Conservation (phyloP, 2,797 vertebrate species). For the Coreius guichenoti region DNA sequence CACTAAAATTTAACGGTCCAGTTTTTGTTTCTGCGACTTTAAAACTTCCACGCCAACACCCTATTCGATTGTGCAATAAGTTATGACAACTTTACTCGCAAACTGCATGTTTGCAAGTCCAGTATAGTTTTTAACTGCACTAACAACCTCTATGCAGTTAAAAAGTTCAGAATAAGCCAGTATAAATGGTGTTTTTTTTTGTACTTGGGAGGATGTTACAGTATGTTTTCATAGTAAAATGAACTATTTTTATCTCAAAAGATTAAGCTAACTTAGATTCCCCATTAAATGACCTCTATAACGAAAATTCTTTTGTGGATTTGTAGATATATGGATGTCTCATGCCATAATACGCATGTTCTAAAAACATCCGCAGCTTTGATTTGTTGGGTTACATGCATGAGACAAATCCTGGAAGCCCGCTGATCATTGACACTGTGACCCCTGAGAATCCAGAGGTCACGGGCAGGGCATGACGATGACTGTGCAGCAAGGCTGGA, state of each 20-base stretch:
- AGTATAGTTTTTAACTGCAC: background rate
- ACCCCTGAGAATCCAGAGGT: constrained; percentile 54
- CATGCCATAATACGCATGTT: constrained; percentile 15
- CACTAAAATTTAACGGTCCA: background rate
- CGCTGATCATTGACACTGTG: constrained; percentile 21
- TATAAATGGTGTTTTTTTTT: background rate
- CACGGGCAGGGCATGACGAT: constrained; percentile 35
- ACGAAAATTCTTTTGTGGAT: background rate
- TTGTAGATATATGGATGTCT: constrained; percentile 7
- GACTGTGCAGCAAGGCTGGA: constrained; percentile 45
- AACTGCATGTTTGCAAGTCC: background rate
- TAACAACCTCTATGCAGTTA: background rate
- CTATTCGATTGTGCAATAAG: background rate
- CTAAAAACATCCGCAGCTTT: constrained; percentile 51
- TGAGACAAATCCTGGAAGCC: constrained; percentile 52
- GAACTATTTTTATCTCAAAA: background rate
- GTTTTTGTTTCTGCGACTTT: background rate
- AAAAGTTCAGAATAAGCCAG: background rate
- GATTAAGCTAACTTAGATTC: background rate
- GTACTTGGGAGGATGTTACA: background rate
- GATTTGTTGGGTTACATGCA: constrained; percentile 58
- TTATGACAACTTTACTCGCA: background rate
- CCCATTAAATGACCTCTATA: background rate
- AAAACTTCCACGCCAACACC: background rate
- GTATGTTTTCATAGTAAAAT: background rate